Percentiles rank a stretch among this genome's conserved stretches.
Conservation (phyloP, 2,888 invertebrate species). For the Hypena proboscidalis region DNA sequence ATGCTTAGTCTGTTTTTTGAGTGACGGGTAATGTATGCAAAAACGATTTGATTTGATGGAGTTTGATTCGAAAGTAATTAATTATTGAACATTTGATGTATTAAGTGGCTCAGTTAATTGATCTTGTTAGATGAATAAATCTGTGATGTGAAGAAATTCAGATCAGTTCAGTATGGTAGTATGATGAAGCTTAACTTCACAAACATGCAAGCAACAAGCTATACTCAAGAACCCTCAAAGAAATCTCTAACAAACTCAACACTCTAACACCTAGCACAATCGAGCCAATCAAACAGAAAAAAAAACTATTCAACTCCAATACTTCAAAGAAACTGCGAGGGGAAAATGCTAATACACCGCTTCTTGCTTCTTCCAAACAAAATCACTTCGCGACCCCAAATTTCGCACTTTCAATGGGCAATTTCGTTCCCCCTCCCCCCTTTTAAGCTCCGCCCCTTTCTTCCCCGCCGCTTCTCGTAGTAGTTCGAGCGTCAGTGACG, state of each 20-base stretch:
- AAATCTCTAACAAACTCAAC: constrained; percentile 59
- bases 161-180: constrained; percentile 16
- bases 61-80: constrained; percentile 21
- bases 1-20: constrained; percentile 40
- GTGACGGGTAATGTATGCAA: constrained; percentile 30
- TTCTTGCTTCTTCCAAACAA: constrained; percentile 79
- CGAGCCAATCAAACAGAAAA: constrained; percentile 79
- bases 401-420: constrained; percentile 84
- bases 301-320: constrained; percentile 70
- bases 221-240: constrained; percentile 52
- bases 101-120: background rate
- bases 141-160: constrained; percentile 16
- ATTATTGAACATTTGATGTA: background rate
- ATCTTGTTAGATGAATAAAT: background rate
- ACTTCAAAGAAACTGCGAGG: constrained; percentile 67
- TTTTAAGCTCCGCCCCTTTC: constrained; percentile 61
- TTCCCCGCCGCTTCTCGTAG: constrained; percentile 47
- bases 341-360: constrained; percentile 80
- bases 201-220: constrained; percentile 44
- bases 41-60: constrained; percentile 24
- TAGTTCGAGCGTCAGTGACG: constrained; percentile 61
- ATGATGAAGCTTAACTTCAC: constrained; percentile 39
- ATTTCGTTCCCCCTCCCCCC: constrained; percentile 75
- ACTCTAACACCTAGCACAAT: constrained; percentile 74
- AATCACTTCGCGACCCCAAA: constrained; percentile 83